Base-by-base conservation (phyloP, 2,113 vertebrate species). In the Corvus moneduloides region DNA sequence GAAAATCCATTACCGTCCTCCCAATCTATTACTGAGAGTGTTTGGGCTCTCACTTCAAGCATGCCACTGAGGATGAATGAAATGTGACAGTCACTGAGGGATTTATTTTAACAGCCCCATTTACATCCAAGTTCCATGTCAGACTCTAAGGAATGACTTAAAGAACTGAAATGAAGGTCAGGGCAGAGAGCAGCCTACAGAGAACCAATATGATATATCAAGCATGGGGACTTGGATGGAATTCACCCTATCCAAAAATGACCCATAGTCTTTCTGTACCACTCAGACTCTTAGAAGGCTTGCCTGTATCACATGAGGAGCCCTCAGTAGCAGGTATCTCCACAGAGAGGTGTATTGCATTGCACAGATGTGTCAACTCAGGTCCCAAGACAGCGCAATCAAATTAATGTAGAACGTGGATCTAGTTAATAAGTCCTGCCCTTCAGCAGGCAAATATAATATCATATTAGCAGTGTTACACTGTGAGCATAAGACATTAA, bases 391-490 rank as follows among this genome's bases (percentile, higher is more conserved):
- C 49, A 79, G 54, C 0, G 0, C 49, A 66, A 83, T 73, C 78
- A 92, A 83, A 92, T 90, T 68, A 90, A 71, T 58, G 90, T 41
- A 79, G 71, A 94, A 54, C 51, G 72, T 18, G 26, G 67, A 49
- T 54, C 74, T 83, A 61, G 66, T 80, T 85, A 90, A 7, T 43
- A 93, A 91, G 63, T 62, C 72, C 71, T 90, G 67, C 58, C 84
- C 41, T 88, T 80, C 75, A 94, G 37, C 51, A 66, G 55, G 48
- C n/a, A 90, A 90, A 66, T 72, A 80, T 46, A 78, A 79, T 55
- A 85, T 37, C 44, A 54, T 64, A 83, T 82, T 89, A 93, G 35
- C 58, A 76, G 26, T 46, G 46, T 83, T 80, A 68, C 54, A 54
- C 27, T 46, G 58, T 43, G 41, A 43, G 41, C 68, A 46, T 66